Conservation (phyloP, 2,113 vertebrate species). For the Monopterus albus region DNA sequence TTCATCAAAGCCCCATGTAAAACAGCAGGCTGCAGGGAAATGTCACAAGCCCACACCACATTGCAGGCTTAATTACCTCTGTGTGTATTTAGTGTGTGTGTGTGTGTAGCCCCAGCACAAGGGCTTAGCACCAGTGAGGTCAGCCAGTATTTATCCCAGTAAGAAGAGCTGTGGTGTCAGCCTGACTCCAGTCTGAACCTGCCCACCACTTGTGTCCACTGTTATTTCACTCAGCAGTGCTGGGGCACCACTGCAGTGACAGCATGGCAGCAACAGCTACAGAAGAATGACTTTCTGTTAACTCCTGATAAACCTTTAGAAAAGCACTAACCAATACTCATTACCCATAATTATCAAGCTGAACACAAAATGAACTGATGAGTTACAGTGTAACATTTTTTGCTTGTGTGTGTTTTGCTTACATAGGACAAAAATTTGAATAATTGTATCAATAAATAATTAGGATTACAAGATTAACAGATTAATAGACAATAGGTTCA, state of each 20-base stretch:
- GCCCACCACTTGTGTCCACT: neutral
- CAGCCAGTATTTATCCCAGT: conserved; percentile 43
- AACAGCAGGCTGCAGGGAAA: conserved; percentile 61
- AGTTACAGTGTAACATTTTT: no score
- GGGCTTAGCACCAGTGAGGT: conserved; percentile 29
- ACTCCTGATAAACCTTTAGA: no score
- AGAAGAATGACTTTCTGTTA: no score
- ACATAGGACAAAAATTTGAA: no score
- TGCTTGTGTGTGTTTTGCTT: no score
- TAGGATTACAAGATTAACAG: neutral
- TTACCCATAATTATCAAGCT: no score
- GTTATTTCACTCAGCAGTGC: conserved; percentile 8
- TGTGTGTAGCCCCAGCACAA: neutral
- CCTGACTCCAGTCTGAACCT: conserved; percentile 11
- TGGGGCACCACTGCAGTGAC: neutral
- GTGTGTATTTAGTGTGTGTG: conserved; percentile 10
- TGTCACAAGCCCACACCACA: conserved; percentile 61
- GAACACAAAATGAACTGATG: no score
- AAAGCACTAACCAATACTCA: no score
- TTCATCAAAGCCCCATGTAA: conserved; percentile 34
- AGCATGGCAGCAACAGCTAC: neutral
- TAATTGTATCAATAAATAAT: neutral
- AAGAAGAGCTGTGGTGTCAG: conserved; percentile 31
- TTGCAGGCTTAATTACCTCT: conserved; percentile 54
- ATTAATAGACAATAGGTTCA: no score